Conservation (phyloP, 2,797 vertebrate species). For the Carduelis carduelis region DNA sequence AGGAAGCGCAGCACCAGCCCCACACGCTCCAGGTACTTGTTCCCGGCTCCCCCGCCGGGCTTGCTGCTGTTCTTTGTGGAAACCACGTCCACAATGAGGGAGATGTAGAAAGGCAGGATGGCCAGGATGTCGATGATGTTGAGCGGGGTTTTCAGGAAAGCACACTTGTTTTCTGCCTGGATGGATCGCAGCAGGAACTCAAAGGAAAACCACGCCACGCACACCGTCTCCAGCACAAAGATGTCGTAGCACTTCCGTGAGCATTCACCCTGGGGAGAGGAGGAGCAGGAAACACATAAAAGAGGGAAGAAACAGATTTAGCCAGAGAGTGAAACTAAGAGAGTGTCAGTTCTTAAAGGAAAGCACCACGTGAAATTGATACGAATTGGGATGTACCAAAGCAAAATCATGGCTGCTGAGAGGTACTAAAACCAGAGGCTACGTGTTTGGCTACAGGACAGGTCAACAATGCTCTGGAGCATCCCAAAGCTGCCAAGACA, state of each 20-base stretch:
- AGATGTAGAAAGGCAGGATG: conserved; percentile 93
- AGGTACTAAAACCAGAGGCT: neutral
- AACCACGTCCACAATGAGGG: conserved; percentile 85
- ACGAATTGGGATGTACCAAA: fast-evolving
- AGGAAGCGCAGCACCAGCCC: conserved; percentile 91
- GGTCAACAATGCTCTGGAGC: neutral
- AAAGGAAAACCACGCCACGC: conserved; percentile 96
- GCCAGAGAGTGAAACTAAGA: neutral
- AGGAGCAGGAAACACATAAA: neutral
- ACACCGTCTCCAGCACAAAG: conserved; percentile 94
- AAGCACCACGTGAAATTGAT: fast-evolving
- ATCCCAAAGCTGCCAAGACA: neutral
- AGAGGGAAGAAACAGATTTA: neutral
- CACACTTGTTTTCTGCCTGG: conserved; percentile 91
- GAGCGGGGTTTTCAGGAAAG: conserved; percentile 91
- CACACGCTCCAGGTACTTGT: conserved; percentile 92
- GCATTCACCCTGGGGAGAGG: conserved; percentile 86
- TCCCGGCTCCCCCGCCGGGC: conserved; percentile 77
- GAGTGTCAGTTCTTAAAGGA: neutral
- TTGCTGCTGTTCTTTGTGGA: conserved; percentile 69
- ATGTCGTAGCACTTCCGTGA: conserved; percentile 89
- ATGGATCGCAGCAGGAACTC: conserved; percentile 94
- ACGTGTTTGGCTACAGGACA: neutral
- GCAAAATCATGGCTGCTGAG: neutral
- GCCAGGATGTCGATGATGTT: conserved; percentile 94